Evolutionary conservation across 2,113 vertebrate species (phyloP), one percentile per base, ranked within the genome.

Genomic region (Enhydra lutris): DNA sequence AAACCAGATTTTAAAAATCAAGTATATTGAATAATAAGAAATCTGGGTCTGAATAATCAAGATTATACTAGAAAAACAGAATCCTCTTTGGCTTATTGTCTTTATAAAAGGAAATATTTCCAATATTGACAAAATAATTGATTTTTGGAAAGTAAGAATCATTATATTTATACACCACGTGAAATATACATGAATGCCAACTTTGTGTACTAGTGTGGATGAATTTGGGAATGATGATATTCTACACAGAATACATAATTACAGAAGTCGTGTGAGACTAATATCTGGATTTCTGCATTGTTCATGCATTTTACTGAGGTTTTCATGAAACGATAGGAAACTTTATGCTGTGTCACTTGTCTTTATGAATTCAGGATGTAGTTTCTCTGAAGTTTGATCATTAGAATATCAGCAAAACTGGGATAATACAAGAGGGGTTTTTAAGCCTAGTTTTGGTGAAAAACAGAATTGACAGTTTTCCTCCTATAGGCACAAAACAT

Each of bases 121-220:
- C 26, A 95, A 18, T 91, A 92, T 94, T 71, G 45, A 59, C 18
- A 91, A 94, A 96, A 80, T 73, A 90, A 73, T 78, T 34, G 1
- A 45, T 50, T 84, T 88, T 83, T 94, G 14, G 76, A 92, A 88
- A 59, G 17, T 79, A 4, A 83, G 83, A 81, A 90, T 87, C 88
- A 90, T 83, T 84, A 52, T 57, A 84, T 71, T 81, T 94, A 57
- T 34, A 42, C 2, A 55, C 65, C 26, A 31, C 71, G 76, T 95
- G 67, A 94, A 97, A 93, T 89, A 63, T 73, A 45, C 42, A 95
- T 34, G 39, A 97, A 23, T 55, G 8, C 47, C 80, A 76, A 63
- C 42, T 71, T 57, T 93, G 39, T 26, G 65, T 78, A 29, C 14
- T 78, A 59, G 52, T 93, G 34, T 89, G 31, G 50, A 6, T 79